A percentile compares a stretch with the other conserved stretches of the same genome.
Conservation (phyloP, 92 coral and sea anemone genomes). For the Parazoanthus darwini region DNA sequence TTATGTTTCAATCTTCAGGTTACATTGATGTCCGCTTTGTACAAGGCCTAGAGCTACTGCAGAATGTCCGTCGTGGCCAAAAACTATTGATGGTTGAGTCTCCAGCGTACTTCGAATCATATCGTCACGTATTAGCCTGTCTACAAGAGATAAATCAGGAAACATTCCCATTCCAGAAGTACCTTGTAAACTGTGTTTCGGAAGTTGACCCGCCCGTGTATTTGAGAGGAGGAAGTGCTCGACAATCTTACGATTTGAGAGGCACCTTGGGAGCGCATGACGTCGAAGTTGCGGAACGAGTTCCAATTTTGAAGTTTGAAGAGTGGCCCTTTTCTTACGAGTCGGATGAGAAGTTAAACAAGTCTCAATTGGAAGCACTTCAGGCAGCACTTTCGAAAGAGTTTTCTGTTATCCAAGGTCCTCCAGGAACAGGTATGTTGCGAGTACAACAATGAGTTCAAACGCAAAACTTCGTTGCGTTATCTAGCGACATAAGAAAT, state of each 20-base stretch:
- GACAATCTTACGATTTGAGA: constrained; percentile 55
- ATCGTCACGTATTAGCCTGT: constrained; percentile 76
- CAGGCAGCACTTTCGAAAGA: constrained; percentile 86
- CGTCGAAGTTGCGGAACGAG: constrained; percentile 35
- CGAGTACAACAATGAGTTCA: background rate
- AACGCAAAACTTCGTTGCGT: background rate
- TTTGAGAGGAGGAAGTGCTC: constrained; percentile 41
- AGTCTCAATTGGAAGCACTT: constrained; percentile 77
- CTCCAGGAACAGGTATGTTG: constrained; percentile 86
- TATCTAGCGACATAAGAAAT: background rate
- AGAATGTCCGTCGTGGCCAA: constrained; percentile 29
- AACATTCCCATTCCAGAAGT: constrained; percentile 76
- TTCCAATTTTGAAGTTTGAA: constrained; percentile 51
- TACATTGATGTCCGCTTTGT: constrained; percentile 80
- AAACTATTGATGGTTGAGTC: constrained; percentile 81
- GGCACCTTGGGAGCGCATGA: constrained; percentile 48
- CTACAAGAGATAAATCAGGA: constrained; percentile 65
- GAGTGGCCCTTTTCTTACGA: constrained; percentile 65
- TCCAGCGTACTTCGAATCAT: constrained; percentile 87
- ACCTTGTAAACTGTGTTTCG: constrained; percentile 71
- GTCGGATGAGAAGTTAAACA: constrained; percentile 61
- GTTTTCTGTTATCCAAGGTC: constrained; percentile 91
- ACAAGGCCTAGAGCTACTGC: constrained; percentile 42
- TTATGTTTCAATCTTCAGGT: background rate
- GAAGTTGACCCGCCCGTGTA: constrained; percentile 78